Evolutionary conservation across 2,113 vertebrate species (phyloP), one percentile per base, ranked within the genome.

Genomic region (Pholis gunnellus): DNA sequence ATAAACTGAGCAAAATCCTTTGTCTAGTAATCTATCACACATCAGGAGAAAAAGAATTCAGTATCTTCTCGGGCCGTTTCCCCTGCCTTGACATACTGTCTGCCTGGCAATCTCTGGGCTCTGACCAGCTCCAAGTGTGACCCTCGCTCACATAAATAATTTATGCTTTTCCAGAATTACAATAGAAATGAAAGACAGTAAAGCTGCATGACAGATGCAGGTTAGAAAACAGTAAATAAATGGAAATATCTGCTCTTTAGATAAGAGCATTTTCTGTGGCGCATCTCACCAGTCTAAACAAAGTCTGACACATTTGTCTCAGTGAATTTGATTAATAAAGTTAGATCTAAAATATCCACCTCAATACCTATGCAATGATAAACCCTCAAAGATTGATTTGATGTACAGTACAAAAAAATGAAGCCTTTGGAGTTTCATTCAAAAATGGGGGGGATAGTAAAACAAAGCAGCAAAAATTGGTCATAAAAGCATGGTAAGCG

Each of bases 401-500:
- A 73, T 81, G 75, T 78, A 61, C 22, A 80, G 85, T 71, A 66
- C 4, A 65, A 83, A 87, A 78, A 88, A 77, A 70, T 52, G 34
- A 77, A 57, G 85, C 77, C 78, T 93, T 92, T 92, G 80, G 89
- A 92, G 76, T 92, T 93, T 85, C 87, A 89, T 93, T 93, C 86
- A 88, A 89, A 94, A 94, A 81, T 42, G 65, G 73, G 48, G 48
- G 59, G 46, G 38, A 75, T 75, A 85, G 84, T 90, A 89, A 91
- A 93, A 94, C 92, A 95, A 96, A 94, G 92, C 89, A 90, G 91
- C 91, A 93, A 91, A 93, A 95, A 95, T 87, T 91, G 94, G 92
- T 94, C 95, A 93, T 95, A 94, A 95, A 96, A 93, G 93, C 93
- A 89, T 92, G 88, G 94, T 92, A 95, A 93, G 93, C 88, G 50